phyloP scores from a whole-genome alignment of 2,888 invertebrate species.

The Philereme transversata region DNA sequence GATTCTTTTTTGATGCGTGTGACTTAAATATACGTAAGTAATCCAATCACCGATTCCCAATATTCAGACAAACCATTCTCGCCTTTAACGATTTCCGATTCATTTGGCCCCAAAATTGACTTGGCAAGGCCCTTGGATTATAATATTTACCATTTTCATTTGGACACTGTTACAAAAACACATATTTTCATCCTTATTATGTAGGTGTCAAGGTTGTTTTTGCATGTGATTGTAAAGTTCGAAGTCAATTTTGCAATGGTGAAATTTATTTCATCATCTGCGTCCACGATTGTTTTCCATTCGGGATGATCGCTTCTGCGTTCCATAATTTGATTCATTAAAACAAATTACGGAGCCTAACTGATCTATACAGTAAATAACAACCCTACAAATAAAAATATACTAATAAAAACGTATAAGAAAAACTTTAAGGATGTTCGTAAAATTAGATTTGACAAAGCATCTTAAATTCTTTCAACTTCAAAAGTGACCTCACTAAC shows the following conservation, averaged over 20 bases:
- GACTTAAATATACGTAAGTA: conserved; percentile 2
- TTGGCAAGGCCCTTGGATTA: conserved; percentile 51
- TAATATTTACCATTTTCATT: conserved; percentile 61
- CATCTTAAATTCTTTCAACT: too few relatives aligned
- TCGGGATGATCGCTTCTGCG: conserved; percentile 18
- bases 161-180: conserved; percentile 22
- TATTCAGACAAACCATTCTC: conserved; percentile 31
- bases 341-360: conserved; percentile 6
- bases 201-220: not conserved
- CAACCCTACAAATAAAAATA: too few relatives aligned
- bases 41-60: conserved; percentile 25
- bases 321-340: conserved; percentile 6
- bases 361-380: too few relatives aligned
- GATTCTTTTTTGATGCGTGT: not conserved
- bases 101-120: conserved; percentile 58
- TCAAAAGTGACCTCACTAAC: too few relatives aligned
- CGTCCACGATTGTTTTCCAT: conserved; percentile 22
- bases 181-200: conserved; percentile 9
- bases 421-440: too few relatives aligned
- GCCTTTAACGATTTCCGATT: conserved; percentile 53
- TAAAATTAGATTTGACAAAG: too few relatives aligned
- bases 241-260: conserved; percentile 30
- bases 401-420: too few relatives aligned
- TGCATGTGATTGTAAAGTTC: not conserved
- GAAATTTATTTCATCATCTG: conserved; percentile 38